A percentile compares a stretch with the other conserved stretches of the same genome.
Evolutionary conservation across 2,113 vertebrate genomes (phyloP).

Genomic region (Fregetta grallaria): DNA sequence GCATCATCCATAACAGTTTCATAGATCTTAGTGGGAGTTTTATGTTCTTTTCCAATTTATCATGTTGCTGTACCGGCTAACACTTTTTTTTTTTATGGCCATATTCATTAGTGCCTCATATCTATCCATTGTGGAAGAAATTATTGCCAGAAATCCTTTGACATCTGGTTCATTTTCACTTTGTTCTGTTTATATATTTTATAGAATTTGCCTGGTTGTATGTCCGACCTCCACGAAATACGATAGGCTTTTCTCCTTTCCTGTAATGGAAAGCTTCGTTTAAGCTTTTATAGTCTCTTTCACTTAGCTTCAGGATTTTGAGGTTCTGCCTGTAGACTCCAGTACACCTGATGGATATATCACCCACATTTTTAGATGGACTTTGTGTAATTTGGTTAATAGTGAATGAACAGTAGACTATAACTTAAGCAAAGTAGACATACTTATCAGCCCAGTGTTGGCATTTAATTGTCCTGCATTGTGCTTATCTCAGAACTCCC

Average conservation of each 20-base stretch:
- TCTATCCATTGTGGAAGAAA: neutral
- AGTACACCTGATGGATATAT: neutral
- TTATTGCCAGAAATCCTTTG: neutral
- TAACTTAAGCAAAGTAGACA: neutral
- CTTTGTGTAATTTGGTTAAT: neutral
- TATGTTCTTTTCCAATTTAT: neutral
- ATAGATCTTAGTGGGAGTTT: neutral
- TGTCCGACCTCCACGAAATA: neutral
- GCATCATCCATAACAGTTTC: neutral
- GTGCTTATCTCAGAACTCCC: neutral
- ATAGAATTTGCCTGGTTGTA: neutral
- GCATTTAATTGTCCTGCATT: neutral
- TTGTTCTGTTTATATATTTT: slow-evolving; percentile 13
- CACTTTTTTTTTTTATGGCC: neutral
- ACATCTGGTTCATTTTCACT: slow-evolving; percentile 27
- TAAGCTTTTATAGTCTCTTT: neutral
- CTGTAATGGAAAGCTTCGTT: neutral
- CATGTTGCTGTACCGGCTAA: neutral
- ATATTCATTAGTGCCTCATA: neutral
- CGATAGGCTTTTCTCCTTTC: neutral
- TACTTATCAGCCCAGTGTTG: neutral
- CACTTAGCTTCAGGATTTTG: neutral
- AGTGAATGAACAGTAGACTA: neutral
- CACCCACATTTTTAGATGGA: neutral
- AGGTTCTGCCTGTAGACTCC: neutral